Conservation (phyloP, 1,140 invertebrate species). For the Theocolax elegans region DNA sequence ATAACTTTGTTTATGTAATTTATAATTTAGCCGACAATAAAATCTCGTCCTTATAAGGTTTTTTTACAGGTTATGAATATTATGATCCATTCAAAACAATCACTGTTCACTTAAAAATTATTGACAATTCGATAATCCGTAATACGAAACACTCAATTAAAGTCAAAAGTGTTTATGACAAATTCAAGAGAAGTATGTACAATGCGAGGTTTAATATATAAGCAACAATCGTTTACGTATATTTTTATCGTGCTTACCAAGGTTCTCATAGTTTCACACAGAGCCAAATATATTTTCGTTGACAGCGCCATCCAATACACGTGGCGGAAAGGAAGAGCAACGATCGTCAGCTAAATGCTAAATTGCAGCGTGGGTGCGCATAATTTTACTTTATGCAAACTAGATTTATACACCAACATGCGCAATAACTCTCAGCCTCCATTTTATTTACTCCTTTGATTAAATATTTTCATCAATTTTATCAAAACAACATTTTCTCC, state of each 20-base stretch:
- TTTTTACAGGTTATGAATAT: constrained; percentile 23
- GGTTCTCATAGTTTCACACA: too few relatives aligned
- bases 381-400: neutral
- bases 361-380: neutral
- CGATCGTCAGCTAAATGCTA: neutral
- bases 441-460: neutral
- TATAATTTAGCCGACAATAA: too few relatives aligned
- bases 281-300: constrained; percentile 2
- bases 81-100: neutral
- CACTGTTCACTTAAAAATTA: neutral
- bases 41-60: too few relatives aligned
- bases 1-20: too few relatives aligned
- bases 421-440: neutral
- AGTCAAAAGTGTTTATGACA: neutral
- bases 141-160: neutral
- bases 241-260: constrained; percentile 38
- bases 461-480: too few relatives aligned
- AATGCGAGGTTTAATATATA: too few relatives aligned
- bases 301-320: constrained; percentile 24
- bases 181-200: constrained; percentile 9
- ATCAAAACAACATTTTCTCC: too few relatives aligned
- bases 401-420: neutral
- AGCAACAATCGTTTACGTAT: constrained; percentile 21
- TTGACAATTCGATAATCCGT: neutral
- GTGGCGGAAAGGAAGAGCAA: neutral